Evolutionary conservation across 2,797 vertebrate species (phyloP).

Genomic region (Labroides dimidiatus): DNA sequence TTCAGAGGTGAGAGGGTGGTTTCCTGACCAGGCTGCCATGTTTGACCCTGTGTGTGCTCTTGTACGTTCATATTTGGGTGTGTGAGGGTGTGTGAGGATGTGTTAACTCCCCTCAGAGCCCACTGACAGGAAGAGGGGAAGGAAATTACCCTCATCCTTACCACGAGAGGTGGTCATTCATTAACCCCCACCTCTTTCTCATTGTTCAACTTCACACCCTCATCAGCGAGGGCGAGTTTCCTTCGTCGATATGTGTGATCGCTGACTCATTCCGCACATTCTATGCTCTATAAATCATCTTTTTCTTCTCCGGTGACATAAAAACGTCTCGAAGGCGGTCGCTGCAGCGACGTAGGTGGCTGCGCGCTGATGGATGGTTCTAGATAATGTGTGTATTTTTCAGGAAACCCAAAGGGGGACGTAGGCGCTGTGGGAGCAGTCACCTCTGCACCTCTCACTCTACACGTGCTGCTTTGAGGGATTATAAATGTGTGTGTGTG

Average conservation of each 20-base stretch:
- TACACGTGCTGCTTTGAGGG: conserved; percentile 34
- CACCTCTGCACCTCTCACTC: conserved; percentile 33
- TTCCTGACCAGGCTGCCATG: too few relatives aligned
- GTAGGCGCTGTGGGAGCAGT: conserved; percentile 23
- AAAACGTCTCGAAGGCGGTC: background rate
- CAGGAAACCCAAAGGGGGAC: conserved; percentile 16
- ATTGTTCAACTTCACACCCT: conserved; percentile 49
- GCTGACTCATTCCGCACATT: background rate
- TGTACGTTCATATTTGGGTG: conserved; percentile 7
- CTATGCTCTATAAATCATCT: background rate
- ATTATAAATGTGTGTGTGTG: conserved; percentile 4
- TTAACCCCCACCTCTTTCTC: conserved; percentile 30
- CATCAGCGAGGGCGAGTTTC: background rate
- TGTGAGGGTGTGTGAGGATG: conserved; percentile 19
- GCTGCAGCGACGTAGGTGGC: conserved; percentile 19
- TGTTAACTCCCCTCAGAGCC: conserved; percentile 25
- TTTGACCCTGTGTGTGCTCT: background rate
- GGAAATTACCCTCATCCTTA: conserved; percentile 19
- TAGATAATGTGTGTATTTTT: conserved; percentile 30
- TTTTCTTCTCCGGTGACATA: background rate
- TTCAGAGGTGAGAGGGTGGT: too few relatives aligned
- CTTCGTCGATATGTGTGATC: conserved; percentile 5
- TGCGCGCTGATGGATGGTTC: conserved; percentile 38
- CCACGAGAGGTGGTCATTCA: conserved; percentile 21
- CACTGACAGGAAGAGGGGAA: conserved; percentile 26